A percentile compares a stretch with the other conserved stretches of the same genome.
phyloP scores from a whole-genome alignment of 2,113 vertebrate genomes.

The Microcebus ravelobensis region DNA sequence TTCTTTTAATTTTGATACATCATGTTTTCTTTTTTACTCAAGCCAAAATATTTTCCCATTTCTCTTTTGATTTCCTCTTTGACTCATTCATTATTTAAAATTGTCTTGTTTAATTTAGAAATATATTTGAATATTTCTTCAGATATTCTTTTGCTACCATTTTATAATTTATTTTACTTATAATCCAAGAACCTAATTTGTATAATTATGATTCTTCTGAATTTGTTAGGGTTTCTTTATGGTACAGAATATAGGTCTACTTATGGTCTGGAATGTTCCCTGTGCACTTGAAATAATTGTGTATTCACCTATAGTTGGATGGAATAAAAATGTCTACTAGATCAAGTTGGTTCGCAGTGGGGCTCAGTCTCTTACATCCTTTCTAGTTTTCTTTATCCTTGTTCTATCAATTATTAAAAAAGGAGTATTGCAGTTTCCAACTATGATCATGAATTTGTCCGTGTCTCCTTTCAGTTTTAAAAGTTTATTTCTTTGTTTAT shows the following conservation, averaged over 20 bases:
- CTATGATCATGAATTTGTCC: neutral
- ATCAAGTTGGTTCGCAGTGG: neutral
- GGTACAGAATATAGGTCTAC: neutral
- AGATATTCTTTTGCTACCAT: neutral
- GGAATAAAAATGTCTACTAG: neutral
- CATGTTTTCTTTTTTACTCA: neutral
- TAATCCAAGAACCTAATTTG: neutral
- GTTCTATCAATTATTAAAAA: neutral
- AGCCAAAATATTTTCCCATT: neutral
- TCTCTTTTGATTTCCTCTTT: slow-evolving; percentile 3
- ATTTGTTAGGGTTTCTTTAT: neutral
- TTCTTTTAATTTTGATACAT: neutral
- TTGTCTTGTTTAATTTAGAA: neutral
- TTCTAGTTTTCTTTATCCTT: neutral
- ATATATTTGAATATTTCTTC: neutral
- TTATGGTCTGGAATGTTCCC: neutral
- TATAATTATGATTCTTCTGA: neutral
- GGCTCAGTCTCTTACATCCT: neutral
- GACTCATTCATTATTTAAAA: neutral
- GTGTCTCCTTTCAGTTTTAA: neutral
- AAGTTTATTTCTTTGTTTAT: neutral
- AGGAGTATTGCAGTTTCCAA: neutral
- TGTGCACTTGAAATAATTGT: neutral
- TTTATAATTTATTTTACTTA: neutral
- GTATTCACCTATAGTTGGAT: neutral